Percentiles rank a stretch among this genome's conserved stretches.
Conservation (phyloP, 1,140 invertebrate genomes). For the Drosophila busckii region DNA sequence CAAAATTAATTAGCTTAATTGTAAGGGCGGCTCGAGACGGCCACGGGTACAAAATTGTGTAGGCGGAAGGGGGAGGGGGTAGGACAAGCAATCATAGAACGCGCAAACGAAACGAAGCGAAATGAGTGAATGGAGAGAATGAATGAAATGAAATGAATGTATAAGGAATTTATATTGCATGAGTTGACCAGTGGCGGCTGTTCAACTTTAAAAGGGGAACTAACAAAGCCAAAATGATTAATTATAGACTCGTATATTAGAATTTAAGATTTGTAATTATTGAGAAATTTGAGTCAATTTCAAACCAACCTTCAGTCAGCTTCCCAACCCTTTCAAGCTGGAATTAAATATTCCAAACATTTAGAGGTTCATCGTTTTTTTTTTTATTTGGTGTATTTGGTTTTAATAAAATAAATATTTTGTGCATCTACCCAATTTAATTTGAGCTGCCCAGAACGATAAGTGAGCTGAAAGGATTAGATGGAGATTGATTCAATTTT, state of each 20-base stretch:
- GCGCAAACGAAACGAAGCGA: constrained; percentile 49
- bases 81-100: constrained; percentile 22
- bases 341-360: too few relatives aligned
- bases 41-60: constrained; percentile 1
- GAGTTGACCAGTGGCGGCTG: constrained; percentile 28
- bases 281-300: too few relatives aligned
- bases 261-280: too few relatives aligned
- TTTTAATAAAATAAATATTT: too few relatives aligned
- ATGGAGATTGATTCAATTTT: too few relatives aligned
- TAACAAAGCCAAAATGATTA: not conserved
- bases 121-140: constrained; percentile 58
- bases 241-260: not conserved
- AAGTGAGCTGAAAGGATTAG: too few relatives aligned
- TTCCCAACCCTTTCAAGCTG: too few relatives aligned
- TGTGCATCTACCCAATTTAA: too few relatives aligned
- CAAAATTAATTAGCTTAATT: constrained; percentile 78
- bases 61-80: not conserved
- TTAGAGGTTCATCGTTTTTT: too few relatives aligned
- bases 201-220: constrained; percentile 3
- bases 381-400: too few relatives aligned
- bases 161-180: constrained; percentile 70
- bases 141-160: constrained; percentile 56
- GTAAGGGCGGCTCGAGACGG: constrained; percentile 59
- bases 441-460: too few relatives aligned
- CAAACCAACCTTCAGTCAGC: too few relatives aligned